A percentile compares a stretch with the other conserved stretches of the same genome.
phyloP scores from a whole-genome alignment of 1,140 invertebrate species.

The Galendromus occidentalis region DNA sequence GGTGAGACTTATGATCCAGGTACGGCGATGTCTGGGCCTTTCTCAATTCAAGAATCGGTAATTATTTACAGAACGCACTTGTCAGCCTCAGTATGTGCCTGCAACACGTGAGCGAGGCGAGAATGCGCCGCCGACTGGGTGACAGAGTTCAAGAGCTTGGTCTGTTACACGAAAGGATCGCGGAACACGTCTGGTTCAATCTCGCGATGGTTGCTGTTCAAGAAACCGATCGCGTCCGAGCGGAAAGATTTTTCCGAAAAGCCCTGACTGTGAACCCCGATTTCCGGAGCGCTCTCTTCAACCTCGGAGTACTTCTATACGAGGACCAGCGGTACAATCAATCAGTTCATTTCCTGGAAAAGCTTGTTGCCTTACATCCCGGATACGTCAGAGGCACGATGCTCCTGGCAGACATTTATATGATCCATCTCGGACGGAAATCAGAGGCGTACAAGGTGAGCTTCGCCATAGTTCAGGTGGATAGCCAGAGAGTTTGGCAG shows the following conservation, averaged over 20 bases:
- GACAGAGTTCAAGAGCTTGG: not conserved
- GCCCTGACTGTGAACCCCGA: not conserved
- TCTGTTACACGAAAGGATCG: not conserved
- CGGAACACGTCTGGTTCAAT: slow-evolving; percentile 8
- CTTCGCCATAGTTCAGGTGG: not conserved
- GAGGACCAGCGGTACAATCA: not conserved
- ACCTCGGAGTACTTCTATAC: not conserved
- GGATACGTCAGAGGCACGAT: not conserved
- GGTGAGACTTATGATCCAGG: not conserved
- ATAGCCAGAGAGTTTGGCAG: not conserved
- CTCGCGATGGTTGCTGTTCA: not conserved
- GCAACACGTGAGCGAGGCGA: not conserved
- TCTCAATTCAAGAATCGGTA: too few species aligned
- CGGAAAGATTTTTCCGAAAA: not conserved
- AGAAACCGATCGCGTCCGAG: not conserved
- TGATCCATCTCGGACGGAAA: not conserved
- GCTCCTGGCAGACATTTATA: not conserved
- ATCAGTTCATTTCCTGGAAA: not conserved
- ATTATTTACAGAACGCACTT: not conserved
- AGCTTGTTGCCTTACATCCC: not conserved
- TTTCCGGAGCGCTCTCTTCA: slow-evolving; percentile 4
- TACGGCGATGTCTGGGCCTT: not conserved
- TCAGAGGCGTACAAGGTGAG: not conserved
- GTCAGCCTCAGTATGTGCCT: not conserved
- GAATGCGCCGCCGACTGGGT: not conserved